Evolutionary conservation across 2,888 invertebrate genomes (phyloP).

Genomic region (Zygaena filipendulae): DNA sequence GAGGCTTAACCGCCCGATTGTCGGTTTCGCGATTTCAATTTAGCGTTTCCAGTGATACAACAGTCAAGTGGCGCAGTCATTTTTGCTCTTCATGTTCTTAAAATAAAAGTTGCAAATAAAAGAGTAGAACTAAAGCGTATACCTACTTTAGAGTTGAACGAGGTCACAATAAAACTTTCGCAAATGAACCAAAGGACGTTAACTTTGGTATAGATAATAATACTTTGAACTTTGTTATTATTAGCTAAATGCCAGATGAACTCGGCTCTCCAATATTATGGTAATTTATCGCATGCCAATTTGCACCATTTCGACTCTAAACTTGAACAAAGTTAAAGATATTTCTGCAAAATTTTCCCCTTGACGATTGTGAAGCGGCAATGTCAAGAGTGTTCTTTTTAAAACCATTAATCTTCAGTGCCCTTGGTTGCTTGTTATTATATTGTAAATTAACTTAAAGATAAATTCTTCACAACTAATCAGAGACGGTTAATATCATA

Average conservation of each 20-base stretch:
- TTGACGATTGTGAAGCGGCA: no score
- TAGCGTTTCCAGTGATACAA: slow-evolving; percentile 26
- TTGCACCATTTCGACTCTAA: slow-evolving; percentile 49
- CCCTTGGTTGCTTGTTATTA: slow-evolving; percentile 16
- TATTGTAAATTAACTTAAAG: no score
- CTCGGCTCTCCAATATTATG: slow-evolving; percentile 55
- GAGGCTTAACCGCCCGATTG: slow-evolving; percentile 34
- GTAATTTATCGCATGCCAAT: slow-evolving; percentile 62
- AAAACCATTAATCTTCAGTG: slow-evolving; percentile 28
- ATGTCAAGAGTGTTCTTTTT: slow-evolving; percentile 32
- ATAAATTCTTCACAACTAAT: slow-evolving; percentile 24
- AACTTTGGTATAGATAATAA: no score
- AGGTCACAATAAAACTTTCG: no score
- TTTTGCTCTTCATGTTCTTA: no score
- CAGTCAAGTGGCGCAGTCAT: no score
- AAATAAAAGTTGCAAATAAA: no score
- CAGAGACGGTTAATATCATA: slow-evolving; percentile 23
- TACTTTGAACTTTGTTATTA: slow-evolving; percentile 41
- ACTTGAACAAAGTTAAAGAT: slow-evolving; percentile 44
- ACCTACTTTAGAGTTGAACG: no score
- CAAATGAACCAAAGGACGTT: slow-evolving; percentile 62
- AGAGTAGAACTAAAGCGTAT: no score
- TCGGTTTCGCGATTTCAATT: slow-evolving; percentile 47
- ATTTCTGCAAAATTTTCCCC: slow-evolving; percentile 33
- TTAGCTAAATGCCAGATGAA: slow-evolving; percentile 63